Base-by-base conservation (phyloP, 2,888 invertebrate genomes). In the Sturmia bella region DNA sequence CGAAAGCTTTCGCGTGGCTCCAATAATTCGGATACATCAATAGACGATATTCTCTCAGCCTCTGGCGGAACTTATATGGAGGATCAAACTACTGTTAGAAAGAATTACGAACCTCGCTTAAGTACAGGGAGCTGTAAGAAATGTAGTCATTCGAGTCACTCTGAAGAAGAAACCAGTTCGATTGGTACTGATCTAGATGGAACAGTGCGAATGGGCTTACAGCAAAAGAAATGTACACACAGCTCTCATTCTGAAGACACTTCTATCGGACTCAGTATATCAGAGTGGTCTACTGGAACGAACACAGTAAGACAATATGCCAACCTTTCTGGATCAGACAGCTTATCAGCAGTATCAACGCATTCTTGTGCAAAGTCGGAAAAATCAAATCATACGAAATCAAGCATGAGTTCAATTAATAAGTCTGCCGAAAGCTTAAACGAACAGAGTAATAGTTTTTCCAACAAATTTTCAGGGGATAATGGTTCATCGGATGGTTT, bases 231-330 rank as follows among this genome's bases (percentile, higher is more conserved):
- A 88, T 96, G 95, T 87, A 96, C 96, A 0, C 95, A 96, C 85
- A 95, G 96, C 86, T 95, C 96, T 0, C 96, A 96, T 90, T 96
- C 96, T 6, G 96, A 96, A 90, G 96, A 96, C 86, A 96, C 96
- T 0, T 96, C 96, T 0, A 94, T 96, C 88, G 96, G 96, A 17
- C 91, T 96, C 37, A 96, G 96, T 87, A 94, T 96, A 87, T 96
- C 96, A 2, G 96, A 97, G 87, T 96, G 96, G 96, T 96, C 96
- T 0, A 96, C 96, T 43, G 96, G 96, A 66, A 96, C 96, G 0
- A 96, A 95, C 85, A 96, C 96, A 0, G 96, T 96, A 0, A 93
- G 95, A 0, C 95, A 96, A 88, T 96, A 95, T 86, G 95, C 94
- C 56, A 95, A 95, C 91, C 92, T 95, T 37, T 95, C 95, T 0